Conservation (phyloP, 2,888 invertebrate species). For the Epiblema foenella region DNA sequence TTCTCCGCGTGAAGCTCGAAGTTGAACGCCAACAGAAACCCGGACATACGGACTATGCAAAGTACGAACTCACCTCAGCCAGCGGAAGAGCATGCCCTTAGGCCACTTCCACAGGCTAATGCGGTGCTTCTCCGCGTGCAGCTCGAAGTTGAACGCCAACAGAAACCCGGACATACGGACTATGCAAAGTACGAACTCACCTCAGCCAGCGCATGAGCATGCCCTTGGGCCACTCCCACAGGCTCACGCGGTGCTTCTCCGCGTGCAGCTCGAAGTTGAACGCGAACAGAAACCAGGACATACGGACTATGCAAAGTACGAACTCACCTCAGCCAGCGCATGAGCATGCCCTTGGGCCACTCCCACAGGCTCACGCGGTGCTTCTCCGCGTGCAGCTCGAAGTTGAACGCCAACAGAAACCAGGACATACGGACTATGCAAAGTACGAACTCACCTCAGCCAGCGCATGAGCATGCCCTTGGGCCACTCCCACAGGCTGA, state of each 20-base stretch:
- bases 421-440: too few relatives aligned
- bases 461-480: constrained; percentile 70
- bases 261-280: constrained; percentile 69
- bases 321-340: constrained; percentile 72
- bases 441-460: constrained; percentile 65
- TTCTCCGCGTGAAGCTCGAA: constrained; percentile 66
- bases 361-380: constrained; percentile 58
- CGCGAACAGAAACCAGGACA: constrained; percentile 74
- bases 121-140: constrained; percentile 62
- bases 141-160: constrained; percentile 71
- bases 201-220: constrained; percentile 71
- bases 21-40: constrained; percentile 74
- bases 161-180: constrained; percentile 78
- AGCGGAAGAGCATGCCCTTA: constrained; percentile 67
- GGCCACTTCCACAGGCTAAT: constrained; percentile 63
- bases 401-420: constrained; percentile 74
- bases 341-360: constrained; percentile 67
- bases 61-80: constrained; percentile 66
- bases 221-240: constrained; percentile 67
- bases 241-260: constrained; percentile 61
- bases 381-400: constrained; percentile 65
- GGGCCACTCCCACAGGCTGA: constrained; percentile 63
- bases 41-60: too few relatives aligned
- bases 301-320: too few relatives aligned
- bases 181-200: constrained; percentile 57